Evolutionary conservation across 92 coral and sea anemone genomes (phyloP).

Genomic region (Zoanthus sansibaricus): DNA sequence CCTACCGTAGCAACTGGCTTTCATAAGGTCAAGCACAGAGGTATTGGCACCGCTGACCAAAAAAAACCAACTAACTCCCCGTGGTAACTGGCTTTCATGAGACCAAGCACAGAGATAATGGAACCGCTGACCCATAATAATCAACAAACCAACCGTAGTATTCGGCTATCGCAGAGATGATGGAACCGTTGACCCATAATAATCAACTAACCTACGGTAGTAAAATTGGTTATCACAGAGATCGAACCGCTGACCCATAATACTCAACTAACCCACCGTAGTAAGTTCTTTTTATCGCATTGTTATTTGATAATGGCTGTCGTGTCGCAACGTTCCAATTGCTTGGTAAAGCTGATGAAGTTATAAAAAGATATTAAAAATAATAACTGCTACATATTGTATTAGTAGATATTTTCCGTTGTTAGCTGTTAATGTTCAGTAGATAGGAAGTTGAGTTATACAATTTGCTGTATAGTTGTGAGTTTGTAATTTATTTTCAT

Average conservation of each 20-base stretch:
- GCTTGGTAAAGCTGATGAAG: not conserved
- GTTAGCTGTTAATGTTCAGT: not conserved
- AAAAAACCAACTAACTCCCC: too few species aligned
- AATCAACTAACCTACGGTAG: slow-evolving; percentile 25
- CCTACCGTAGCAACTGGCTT: too few species aligned
- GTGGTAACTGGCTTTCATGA: too few species aligned
- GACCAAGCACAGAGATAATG: too few species aligned
- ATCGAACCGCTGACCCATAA: not conserved
- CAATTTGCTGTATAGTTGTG: not conserved
- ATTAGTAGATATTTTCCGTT: not conserved
- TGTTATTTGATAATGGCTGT: slow-evolving; percentile 2
- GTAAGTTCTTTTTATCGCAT: slow-evolving; percentile 23
- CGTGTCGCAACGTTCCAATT: not conserved
- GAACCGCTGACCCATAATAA: too few species aligned
- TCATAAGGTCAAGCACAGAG: too few species aligned
- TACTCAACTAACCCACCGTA: slow-evolving; percentile 21
- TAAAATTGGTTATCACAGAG: not conserved
- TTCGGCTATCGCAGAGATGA: not conserved
- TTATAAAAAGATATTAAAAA: not conserved
- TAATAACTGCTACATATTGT: not conserved
- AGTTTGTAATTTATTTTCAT: not conserved
- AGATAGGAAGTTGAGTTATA: not conserved
- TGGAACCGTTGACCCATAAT: slow-evolving; percentile 30
- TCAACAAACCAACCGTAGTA: too few species aligned
- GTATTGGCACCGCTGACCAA: too few species aligned